Percentiles rank a stretch among this genome's conserved stretches.
These are phyloP conservation scores for Tokudaia muenninki DNA, from an alignment of 2,797 vertebrate genomes.

Conservation along the genomic window DNA sequence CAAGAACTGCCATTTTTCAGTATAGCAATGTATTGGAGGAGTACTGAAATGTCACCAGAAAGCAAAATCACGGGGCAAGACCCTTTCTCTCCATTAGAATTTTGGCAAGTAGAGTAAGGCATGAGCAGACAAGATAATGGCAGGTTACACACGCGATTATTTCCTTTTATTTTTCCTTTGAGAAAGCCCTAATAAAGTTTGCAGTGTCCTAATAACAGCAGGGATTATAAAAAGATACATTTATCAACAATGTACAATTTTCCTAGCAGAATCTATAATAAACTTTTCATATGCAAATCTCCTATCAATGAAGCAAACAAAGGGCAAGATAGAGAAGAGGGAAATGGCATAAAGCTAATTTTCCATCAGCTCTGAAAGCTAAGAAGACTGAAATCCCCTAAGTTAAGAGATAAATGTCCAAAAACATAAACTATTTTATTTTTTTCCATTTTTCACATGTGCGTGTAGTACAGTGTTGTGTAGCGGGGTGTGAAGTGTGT, in stretches of 20 bases:
- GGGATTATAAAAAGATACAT: slow-evolving; percentile 76
- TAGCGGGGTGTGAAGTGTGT: neutral
- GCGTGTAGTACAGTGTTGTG: neutral
- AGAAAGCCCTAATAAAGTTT: slow-evolving; percentile 83
- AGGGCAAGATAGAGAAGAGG: slow-evolving; percentile 55
- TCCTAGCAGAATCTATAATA: slow-evolving; percentile 75
- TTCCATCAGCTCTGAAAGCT: slow-evolving; percentile 62
- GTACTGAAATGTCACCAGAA: slow-evolving; percentile 70
- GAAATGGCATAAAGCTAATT: slow-evolving; percentile 72
- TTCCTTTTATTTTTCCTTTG: slow-evolving; percentile 76
- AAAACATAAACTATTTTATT: slow-evolving; percentile 7
- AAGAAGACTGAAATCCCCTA: slow-evolving; percentile 59
- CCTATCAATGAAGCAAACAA: slow-evolving; percentile 73
- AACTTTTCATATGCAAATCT: slow-evolving; percentile 82
- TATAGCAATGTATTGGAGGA: slow-evolving; percentile 56
- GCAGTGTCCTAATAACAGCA: slow-evolving; percentile 72
- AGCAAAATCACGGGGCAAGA: slow-evolving; percentile 72
- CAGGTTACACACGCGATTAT: slow-evolving; percentile 68
- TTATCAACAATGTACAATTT: slow-evolving; percentile 80
- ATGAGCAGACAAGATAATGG: slow-evolving; percentile 80
- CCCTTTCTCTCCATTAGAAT: slow-evolving; percentile 73
- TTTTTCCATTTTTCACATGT: neutral
- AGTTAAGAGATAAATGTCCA: slow-evolving; percentile 65
- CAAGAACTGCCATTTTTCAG: slow-evolving; percentile 74
- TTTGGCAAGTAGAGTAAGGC: slow-evolving; percentile 65